Conservation (phyloP, 2,797 vertebrate species). For the Mormyrops boulengeri region DNA sequence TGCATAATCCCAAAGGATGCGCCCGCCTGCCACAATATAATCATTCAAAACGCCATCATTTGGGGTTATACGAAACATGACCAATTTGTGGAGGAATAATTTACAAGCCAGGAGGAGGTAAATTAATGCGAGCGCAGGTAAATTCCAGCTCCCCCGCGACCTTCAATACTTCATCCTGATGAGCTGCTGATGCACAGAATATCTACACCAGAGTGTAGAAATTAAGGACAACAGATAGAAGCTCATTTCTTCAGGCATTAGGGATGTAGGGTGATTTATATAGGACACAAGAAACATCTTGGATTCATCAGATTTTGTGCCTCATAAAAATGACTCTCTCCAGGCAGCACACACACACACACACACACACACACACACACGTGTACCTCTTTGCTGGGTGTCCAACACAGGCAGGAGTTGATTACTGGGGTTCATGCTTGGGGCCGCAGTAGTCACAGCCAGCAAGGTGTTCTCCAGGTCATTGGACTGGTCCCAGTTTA, state of each 20-base stretch:
- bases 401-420: neutral
- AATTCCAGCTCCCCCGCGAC: neutral
- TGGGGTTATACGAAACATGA: neutral
- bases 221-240: neutral
- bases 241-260: neutral
- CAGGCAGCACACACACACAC: neutral
- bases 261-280: neutral
- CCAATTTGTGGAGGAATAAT: neutral
- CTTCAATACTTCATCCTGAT: neutral
- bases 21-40: neutral
- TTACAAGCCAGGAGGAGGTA: neutral
- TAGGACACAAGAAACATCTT: neutral
- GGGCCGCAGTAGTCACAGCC: neutral
- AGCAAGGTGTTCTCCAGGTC: slow-evolving; percentile 9
- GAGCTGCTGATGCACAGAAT: neutral
- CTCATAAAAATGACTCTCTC: neutral
- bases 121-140: neutral
- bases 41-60: neutral
- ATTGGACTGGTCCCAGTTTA: neutral
- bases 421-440: neutral
- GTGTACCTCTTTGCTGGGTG: slow-evolving; percentile 31
- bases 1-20: neutral
- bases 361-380: neutral
- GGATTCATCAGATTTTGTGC: neutral
- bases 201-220: slow-evolving; percentile 17